These are phyloP conservation scores for Dynastes hyllus DNA, from an alignment of 2,888 invertebrate genomes.

Conservation along the genomic window DNA sequence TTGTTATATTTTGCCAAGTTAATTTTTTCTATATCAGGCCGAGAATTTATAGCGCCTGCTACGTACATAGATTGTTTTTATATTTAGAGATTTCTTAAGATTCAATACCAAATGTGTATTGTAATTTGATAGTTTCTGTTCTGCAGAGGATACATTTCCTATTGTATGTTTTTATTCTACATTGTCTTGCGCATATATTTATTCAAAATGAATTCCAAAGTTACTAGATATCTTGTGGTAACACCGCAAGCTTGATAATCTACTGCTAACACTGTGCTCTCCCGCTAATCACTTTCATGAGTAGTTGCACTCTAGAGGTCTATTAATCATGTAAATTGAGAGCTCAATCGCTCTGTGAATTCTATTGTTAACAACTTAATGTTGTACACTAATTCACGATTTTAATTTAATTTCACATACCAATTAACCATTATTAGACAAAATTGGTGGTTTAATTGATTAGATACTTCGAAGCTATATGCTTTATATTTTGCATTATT, in stretches of 20 bases:
- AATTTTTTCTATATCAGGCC: too few relatives aligned
- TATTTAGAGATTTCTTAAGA: too few relatives aligned
- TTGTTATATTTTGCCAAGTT: too few relatives aligned
- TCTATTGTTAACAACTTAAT: conserved; percentile 18
- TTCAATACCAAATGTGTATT: too few relatives aligned
- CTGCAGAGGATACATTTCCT: too few relatives aligned
- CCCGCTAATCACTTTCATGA: conserved; percentile 8
- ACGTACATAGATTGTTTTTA: too few relatives aligned
- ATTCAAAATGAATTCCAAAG: too few relatives aligned
- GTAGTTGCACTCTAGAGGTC: conserved; percentile 13
- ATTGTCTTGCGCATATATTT: too few relatives aligned
- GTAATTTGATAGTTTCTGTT: too few relatives aligned
- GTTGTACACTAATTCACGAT: not conserved
- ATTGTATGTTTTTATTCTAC: too few relatives aligned
- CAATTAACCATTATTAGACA: conserved; percentile 1
- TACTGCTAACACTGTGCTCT: not conserved
- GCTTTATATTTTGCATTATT: too few relatives aligned
- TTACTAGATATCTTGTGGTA: not conserved
- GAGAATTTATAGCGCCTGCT: too few relatives aligned
- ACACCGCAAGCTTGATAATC: not conserved
- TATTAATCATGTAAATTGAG: conserved; percentile 33
- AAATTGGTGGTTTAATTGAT: not conserved
- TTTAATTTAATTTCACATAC: conserved; percentile 11
- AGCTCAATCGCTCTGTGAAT: conserved; percentile 14
- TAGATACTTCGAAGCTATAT: not conserved